Percentiles rank a stretch among this genome's conserved stretches.
These are phyloP conservation scores for Lucifuga dentata DNA, from an alignment of 2,113 vertebrate species.

Conservation along the genomic window DNA sequence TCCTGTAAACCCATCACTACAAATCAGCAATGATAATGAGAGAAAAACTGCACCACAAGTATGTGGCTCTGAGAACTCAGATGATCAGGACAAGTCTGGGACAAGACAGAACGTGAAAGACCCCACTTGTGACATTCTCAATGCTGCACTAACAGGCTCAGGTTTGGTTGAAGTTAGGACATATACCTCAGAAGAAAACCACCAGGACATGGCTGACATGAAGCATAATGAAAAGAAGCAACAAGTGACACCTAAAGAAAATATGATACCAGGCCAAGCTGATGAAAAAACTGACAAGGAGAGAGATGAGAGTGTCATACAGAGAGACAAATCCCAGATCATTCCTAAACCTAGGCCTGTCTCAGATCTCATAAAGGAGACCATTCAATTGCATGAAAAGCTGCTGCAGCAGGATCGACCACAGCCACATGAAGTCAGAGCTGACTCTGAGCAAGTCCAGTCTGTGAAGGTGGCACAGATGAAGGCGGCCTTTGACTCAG, in stretches of 20 bases:
- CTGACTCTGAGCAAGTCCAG: conserved; percentile 72
- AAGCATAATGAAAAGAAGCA: conserved; percentile 32
- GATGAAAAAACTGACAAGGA: conserved; percentile 35
- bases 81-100: conserved; percentile 5
- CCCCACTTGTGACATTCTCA: conserved; percentile 10
- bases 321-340: conserved; percentile 50
- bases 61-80: conserved; percentile 11
- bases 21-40: conserved; percentile 17
- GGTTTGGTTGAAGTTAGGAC: conserved; percentile 11
- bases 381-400: conserved; percentile 80
- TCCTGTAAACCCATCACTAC: conserved; percentile 1
- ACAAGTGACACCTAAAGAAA: conserved; percentile 28
- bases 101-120: conserved; percentile 24
- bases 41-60: background rate
- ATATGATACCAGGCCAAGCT: conserved; percentile 11
- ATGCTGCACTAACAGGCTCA: conserved; percentile 5
- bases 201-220: conserved; percentile 22
- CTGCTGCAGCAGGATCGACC: conserved; percentile 74
- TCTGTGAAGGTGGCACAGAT: conserved; percentile 83
- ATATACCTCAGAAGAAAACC: conserved; percentile 34
- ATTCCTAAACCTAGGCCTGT: conserved; percentile 71
- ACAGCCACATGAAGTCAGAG: conserved; percentile 68
- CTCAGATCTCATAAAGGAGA: conserved; percentile 83
- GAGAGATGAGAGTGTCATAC: conserved; percentile 25
- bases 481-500: conserved; percentile 81